Percentiles rank a stretch among this genome's conserved stretches.
phyloP scores from a whole-genome alignment of 2,113 vertebrate genomes.

The Oreotrochilus melanogaster region DNA sequence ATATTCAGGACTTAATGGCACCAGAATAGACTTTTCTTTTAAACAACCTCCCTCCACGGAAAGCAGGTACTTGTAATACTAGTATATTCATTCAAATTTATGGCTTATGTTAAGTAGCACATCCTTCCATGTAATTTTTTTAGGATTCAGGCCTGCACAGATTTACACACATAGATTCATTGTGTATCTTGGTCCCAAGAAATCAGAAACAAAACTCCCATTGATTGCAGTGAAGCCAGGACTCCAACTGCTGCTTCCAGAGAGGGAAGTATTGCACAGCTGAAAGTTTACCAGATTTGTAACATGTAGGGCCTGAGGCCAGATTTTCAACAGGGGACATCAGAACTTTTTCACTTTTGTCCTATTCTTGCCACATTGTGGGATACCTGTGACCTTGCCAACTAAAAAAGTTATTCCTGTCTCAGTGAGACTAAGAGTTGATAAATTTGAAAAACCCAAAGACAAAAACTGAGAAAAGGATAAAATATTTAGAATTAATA shows the following conservation, averaged over 20 bases:
- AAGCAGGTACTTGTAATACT: background rate
- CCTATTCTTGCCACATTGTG: background rate
- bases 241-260: slow-evolving; percentile 1
- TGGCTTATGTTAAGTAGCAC: background rate
- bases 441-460: background rate
- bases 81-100: background rate
- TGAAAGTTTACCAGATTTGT: background rate
- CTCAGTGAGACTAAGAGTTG: background rate
- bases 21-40: background rate
- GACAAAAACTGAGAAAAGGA: background rate
- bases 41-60: background rate
- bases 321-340: background rate
- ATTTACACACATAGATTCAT: background rate
- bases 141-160: background rate
- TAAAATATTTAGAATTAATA: background rate
- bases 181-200: background rate
- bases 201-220: slow-evolving; percentile 11
- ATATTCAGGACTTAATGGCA: background rate
- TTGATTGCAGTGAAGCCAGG: background rate
- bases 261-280: background rate
- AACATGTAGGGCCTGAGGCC: background rate
- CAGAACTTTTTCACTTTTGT: background rate
- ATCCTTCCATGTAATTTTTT: background rate
- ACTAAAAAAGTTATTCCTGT: background rate
- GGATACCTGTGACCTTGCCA: background rate